phyloP scores from a whole-genome alignment of 2,888 invertebrate species.

The Lasioglossum vierecki region DNA sequence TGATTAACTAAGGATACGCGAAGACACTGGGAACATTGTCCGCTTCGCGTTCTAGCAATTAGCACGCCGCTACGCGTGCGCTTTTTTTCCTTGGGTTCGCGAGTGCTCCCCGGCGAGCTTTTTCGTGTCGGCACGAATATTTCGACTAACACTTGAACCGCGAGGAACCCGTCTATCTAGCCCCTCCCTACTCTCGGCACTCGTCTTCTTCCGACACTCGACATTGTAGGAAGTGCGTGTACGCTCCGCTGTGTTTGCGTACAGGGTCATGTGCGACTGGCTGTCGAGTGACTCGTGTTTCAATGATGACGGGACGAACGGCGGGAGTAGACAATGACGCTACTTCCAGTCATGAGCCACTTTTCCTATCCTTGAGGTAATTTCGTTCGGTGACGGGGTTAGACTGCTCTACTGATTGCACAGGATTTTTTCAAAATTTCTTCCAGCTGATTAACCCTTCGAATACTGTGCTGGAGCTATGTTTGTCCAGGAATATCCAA shows the following conservation, averaged over 20 bases:
- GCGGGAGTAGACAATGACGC: slow-evolving; percentile 1
- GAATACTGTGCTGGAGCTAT: no score
- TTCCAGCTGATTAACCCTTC: neutral
- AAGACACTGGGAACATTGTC: slow-evolving; percentile 37
- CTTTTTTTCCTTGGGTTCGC: neutral
- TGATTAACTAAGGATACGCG: slow-evolving; percentile 37
- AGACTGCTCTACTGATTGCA: neutral
- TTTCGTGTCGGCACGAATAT: slow-evolving; percentile 58
- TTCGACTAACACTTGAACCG: slow-evolving; percentile 56
- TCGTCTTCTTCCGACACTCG: slow-evolving; percentile 52
- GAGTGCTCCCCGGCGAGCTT: slow-evolving; percentile 28
- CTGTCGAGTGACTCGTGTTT: slow-evolving; percentile 26
- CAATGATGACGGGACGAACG: neutral
- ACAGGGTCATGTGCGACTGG: slow-evolving; percentile 22
- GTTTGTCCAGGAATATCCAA: no score
- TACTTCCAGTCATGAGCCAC: slow-evolving; percentile 1
- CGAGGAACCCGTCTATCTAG: slow-evolving; percentile 44
- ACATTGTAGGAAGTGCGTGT: slow-evolving; percentile 43
- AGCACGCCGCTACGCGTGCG: slow-evolving; percentile 38
- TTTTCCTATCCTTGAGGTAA: neutral
- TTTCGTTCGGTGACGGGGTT: neutral
- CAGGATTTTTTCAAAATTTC: neutral
- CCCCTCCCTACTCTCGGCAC: slow-evolving; percentile 28
- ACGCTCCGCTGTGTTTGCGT: slow-evolving; percentile 18
- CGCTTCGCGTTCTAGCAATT: slow-evolving; percentile 38